Conservation (phyloP, 2,888 invertebrate species). For the Ephialtes manifestator region DNA sequence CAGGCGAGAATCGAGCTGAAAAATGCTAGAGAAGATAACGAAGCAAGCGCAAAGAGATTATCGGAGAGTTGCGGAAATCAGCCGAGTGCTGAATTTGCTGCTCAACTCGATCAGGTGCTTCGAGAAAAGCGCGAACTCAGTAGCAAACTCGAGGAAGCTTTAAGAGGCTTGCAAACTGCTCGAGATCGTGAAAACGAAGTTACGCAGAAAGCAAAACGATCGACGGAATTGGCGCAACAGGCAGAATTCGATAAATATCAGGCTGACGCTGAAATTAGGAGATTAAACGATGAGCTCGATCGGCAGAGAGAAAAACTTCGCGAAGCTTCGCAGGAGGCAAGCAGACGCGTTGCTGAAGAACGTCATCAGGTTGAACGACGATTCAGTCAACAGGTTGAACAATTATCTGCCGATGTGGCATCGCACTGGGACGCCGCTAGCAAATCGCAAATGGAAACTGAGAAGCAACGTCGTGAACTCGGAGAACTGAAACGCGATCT, state of each 20-base stretch:
- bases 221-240: constrained; percentile 91
- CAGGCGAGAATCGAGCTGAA: constrained; percentile 92
- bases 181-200: constrained; percentile 89
- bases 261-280: constrained; percentile 91
- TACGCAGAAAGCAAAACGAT: constrained; percentile 89
- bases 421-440: constrained; percentile 93
- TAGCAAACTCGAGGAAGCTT: constrained; percentile 88
- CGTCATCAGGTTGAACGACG: constrained; percentile 91
- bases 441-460: constrained; percentile 90
- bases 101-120: constrained; percentile 79
- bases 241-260: constrained; percentile 92
- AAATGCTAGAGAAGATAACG: constrained; percentile 90
- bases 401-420: constrained; percentile 92
- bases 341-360: constrained; percentile 90
- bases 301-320: constrained; percentile 92
- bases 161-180: constrained; percentile 89
- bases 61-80: constrained; percentile 73
- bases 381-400: constrained; percentile 92
- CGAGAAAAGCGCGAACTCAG: constrained; percentile 81
- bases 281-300: constrained; percentile 92
- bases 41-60: constrained; percentile 85
- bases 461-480: constrained; percentile 92
- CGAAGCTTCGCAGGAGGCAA: constrained; percentile 92
- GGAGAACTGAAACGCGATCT: constrained; percentile 92
- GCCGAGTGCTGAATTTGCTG: constrained; percentile 66